phyloP scores from a whole-genome alignment of 2,113 vertebrate species.

The Amphiprion percula region DNA sequence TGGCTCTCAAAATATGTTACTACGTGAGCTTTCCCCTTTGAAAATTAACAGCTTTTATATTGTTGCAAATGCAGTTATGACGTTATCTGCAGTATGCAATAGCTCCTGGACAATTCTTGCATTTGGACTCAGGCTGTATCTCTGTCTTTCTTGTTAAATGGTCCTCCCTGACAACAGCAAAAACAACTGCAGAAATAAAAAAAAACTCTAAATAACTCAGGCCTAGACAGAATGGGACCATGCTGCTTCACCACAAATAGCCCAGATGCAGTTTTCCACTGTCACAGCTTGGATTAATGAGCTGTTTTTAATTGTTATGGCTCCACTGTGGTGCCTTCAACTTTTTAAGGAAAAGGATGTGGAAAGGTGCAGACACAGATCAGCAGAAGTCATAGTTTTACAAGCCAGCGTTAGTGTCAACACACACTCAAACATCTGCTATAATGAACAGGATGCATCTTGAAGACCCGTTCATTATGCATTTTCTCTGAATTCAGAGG shows the following conservation, averaged over 20 bases:
- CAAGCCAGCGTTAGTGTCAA: conserved; percentile 3
- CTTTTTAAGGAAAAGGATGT: neutral
- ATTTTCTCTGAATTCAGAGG: conserved; percentile 25
- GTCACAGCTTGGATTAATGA: conserved; percentile 51
- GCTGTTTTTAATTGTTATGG: conserved; percentile 41
- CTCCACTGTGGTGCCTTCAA: conserved; percentile 15
- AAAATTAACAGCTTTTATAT: no score
- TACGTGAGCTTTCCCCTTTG: neutral
- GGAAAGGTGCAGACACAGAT: conserved; percentile 9
- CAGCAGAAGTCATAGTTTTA: conserved; percentile 6
- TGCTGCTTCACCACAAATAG: conserved; percentile 33
- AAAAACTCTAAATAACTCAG: conserved; percentile 3
- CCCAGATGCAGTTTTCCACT: conserved; percentile 17
- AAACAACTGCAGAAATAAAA: neutral
- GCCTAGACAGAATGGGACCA: conserved; percentile 13
- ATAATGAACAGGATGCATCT: conserved; percentile 13
- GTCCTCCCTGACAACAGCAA: neutral
- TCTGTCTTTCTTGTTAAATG: conserved; percentile 4
- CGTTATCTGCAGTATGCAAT: neutral
- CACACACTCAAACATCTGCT: neutral
- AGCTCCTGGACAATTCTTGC: neutral
- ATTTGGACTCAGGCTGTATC: neutral
- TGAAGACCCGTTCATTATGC: conserved; percentile 15
- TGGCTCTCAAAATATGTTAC: no score
- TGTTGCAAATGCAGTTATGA: neutral